Evolutionary conservation across 2,797 vertebrate species (phyloP), one percentile per base, ranked within the genome.

Genomic region (Pipistrellus kuhlii): DNA sequence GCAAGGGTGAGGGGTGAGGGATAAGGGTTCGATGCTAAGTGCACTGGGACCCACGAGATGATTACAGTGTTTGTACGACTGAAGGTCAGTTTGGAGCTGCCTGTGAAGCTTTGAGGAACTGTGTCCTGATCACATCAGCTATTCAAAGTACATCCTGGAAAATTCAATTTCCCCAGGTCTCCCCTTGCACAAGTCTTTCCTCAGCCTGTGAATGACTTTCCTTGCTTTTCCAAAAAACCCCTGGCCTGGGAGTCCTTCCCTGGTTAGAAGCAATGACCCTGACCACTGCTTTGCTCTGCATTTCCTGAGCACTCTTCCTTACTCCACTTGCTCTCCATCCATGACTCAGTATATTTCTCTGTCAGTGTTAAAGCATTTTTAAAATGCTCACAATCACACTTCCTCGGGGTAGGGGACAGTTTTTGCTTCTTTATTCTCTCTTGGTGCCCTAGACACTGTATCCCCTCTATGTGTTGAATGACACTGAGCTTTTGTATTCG

Each of bases 141-240:
- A 13, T 17, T 41, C 32, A 5, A 27, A 25, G 6, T 5, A 21
- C 41, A 13, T 51, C 2, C 6, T 2, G 4, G 85, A 62, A 92
- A 69, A 35, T 32, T 25, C n/a, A 1, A 0, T 21, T 51, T 83
- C 9, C 35, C 38, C 1, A 0, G 0, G n/a, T 66, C 62, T 13
- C 30, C 6, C 3, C 55, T 44, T 18, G n/a, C 13, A n/a, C 8
- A 20, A 71, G 14, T 4, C 32, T 53, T 77, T 72, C 64, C 68
- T 72, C 3, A 46, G 15, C 1, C 13, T 27, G 11, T 11, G 21
- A 32, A 25, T 10, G 51, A 44, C 12, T 14, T 51, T 84, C 23
- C 35, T 55, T 72, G 35, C 55, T 95, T 91, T 78, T 8, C 25
- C 7, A 32, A 7, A 18, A 64, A 18, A 5, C 25, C 11, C 3